These are phyloP conservation scores for Lycophotia porphyrea DNA, from an alignment of 2,888 invertebrate genomes.

Conservation along the genomic window DNA sequence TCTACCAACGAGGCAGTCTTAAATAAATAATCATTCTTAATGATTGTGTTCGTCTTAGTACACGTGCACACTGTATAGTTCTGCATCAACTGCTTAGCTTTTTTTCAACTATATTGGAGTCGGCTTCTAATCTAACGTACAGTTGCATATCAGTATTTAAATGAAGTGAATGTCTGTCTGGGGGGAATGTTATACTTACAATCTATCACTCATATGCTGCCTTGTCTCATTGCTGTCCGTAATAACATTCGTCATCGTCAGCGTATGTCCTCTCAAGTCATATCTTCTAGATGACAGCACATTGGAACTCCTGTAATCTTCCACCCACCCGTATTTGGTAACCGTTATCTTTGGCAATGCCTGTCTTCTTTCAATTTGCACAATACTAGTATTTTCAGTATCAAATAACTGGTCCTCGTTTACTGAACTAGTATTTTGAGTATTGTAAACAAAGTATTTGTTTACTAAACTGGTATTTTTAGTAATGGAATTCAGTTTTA, in stretches of 20 bases:
- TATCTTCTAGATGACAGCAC: constrained; percentile 76
- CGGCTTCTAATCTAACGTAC: background rate
- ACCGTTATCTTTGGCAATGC: constrained; percentile 14
- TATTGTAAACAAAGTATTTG: background rate
- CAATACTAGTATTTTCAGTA: constrained; percentile 14
- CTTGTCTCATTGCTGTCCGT: constrained; percentile 84
- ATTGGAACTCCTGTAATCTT: constrained; percentile 76
- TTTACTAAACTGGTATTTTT: background rate
- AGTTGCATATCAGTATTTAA: background rate
- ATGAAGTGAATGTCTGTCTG: too few species aligned
- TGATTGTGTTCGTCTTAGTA: too few species aligned
- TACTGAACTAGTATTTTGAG: constrained; percentile 21
- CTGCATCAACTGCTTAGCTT: too few species aligned
- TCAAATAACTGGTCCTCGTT: background rate
- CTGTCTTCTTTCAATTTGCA: background rate
- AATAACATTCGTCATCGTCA: constrained; percentile 83
- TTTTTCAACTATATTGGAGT: too few species aligned
- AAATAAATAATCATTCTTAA: too few species aligned
- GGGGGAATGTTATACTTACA: constrained; percentile 75
- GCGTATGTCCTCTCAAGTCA: constrained; percentile 74
- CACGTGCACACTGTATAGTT: too few species aligned
- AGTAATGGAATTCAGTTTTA: background rate
- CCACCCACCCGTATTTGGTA: constrained; percentile 73
- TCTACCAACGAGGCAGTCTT: too few species aligned
- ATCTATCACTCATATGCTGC: constrained; percentile 81